phyloP scores from a whole-genome alignment of 2,797 vertebrate genomes.

The Xiphophorus birchmanni region DNA sequence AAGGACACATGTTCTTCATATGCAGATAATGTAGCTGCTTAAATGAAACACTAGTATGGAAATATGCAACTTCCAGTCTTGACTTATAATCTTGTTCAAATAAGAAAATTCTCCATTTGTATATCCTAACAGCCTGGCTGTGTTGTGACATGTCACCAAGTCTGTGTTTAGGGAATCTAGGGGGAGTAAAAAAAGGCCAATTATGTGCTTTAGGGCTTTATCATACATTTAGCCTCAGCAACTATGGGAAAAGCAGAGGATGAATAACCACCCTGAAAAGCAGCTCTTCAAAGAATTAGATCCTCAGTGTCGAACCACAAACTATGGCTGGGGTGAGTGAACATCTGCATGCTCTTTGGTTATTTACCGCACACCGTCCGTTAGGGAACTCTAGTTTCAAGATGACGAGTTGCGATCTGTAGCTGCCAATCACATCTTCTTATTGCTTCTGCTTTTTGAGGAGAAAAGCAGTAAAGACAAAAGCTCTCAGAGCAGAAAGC shows the following conservation, averaged over 20 bases:
- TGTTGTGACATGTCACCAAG: slow-evolving; percentile 39
- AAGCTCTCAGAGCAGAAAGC: slow-evolving; percentile 1
- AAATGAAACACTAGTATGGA: slow-evolving; percentile 4
- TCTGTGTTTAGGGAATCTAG: slow-evolving; percentile 36
- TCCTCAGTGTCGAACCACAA: slow-evolving; percentile 6
- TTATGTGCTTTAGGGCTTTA: slow-evolving; percentile 49
- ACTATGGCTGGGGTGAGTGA: slow-evolving; percentile 29
- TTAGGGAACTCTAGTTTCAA: slow-evolving; percentile 1
- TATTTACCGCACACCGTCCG: slow-evolving; percentile 7
- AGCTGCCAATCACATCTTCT: slow-evolving; percentile 20
- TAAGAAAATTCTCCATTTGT: slow-evolving; percentile 11
- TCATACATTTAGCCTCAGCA: slow-evolving; percentile 29
- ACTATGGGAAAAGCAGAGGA: slow-evolving; percentile 42
- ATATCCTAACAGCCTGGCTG: slow-evolving; percentile 11
- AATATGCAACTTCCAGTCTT: not conserved
- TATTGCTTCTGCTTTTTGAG: slow-evolving; percentile 8
- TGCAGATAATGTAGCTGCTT: not conserved
- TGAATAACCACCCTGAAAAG: slow-evolving; percentile 23
- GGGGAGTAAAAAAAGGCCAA: slow-evolving; percentile 23
- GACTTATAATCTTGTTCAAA: not conserved
- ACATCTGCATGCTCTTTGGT: slow-evolving; percentile 13
- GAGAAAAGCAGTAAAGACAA: slow-evolving; percentile 20
- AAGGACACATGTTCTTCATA: slow-evolving; percentile 15
- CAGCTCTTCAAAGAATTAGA: slow-evolving; percentile 21
- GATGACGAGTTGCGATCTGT: not conserved